These are phyloP conservation scores for Hippopotamyrus pictus DNA, from an alignment of 2,797 vertebrate genomes.

Conservation along the genomic window DNA sequence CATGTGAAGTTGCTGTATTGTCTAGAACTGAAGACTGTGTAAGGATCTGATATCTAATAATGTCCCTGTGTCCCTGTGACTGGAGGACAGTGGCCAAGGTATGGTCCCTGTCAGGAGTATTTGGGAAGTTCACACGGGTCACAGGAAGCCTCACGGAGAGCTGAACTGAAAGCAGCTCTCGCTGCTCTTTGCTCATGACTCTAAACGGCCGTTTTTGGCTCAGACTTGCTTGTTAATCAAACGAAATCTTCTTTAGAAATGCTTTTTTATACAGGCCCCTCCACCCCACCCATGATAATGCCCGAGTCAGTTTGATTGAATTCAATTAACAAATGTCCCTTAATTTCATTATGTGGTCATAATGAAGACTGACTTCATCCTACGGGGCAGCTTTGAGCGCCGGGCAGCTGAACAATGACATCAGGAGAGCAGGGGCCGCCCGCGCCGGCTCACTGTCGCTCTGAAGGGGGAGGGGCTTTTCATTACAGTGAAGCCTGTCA, in stretches of 20 bases:
- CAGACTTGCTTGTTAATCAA: background rate
- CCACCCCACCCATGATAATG: constrained; percentile 40
- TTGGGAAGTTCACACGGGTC: background rate
- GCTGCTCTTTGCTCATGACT: background rate
- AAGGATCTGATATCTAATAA: background rate
- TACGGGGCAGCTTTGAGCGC: constrained; percentile 85
- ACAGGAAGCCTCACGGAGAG: background rate
- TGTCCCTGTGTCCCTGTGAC: background rate
- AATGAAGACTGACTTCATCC: constrained; percentile 83
- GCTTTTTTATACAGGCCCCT: background rate
- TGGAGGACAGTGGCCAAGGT: background rate
- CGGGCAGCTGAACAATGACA: constrained; percentile 83
- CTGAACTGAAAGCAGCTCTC: background rate
- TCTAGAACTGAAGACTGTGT: background rate
- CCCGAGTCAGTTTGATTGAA: constrained; percentile 85
- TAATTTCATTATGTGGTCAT: constrained; percentile 92
- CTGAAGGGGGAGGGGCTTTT: constrained; percentile 78
- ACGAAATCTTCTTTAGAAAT: constrained; percentile 5
- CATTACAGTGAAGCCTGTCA: constrained; percentile 98
- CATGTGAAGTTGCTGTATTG: background rate
- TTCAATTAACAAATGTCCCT: constrained; percentile 84
- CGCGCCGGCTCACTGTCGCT: constrained; percentile 77
- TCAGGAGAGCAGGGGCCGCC: constrained; percentile 76
- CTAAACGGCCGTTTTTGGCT: constrained; percentile 37
- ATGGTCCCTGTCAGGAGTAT: background rate